These are phyloP conservation scores for Buathra laborator DNA, from an alignment of 2,888 invertebrate species.

Conservation along the genomic window DNA sequence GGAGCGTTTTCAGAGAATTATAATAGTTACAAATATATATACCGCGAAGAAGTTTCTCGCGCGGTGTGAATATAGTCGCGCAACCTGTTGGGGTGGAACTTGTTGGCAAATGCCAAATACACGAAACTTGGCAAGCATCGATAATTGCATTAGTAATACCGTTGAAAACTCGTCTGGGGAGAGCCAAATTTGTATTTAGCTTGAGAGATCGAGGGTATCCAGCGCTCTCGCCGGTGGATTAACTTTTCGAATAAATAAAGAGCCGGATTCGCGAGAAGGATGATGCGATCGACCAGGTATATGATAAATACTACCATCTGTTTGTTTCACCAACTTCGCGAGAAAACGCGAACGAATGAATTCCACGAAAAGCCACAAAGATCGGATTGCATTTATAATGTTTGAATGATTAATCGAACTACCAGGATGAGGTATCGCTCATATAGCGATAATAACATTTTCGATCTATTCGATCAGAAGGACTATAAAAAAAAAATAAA, in stretches of 20 bases:
- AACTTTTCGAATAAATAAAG: constrained; percentile 50
- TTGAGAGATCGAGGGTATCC: background rate
- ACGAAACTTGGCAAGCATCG: constrained; percentile 39
- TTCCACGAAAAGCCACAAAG: constrained; percentile 64
- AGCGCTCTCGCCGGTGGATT: background rate
- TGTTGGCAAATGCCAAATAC: constrained; percentile 8
- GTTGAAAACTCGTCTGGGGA: constrained; percentile 26
- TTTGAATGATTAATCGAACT: constrained; percentile 53
- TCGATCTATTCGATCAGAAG: background rate
- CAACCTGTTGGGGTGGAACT: constrained; percentile 21
- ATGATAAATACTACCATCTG: background rate
- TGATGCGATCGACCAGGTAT: constrained; percentile 64
- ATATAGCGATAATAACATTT: background rate
- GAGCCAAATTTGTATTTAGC: constrained; percentile 39
- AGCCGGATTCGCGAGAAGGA: constrained; percentile 63
- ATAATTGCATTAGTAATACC: background rate
- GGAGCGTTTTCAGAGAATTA: constrained; percentile 10
- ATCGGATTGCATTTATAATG: constrained; percentile 55
- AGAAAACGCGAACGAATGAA: constrained; percentile 43
- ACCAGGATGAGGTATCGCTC: background rate
- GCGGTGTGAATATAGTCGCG: background rate
- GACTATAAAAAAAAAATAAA: background rate
- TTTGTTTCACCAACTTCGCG: constrained; percentile 17
- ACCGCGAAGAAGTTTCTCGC: background rate
- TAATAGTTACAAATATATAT: constrained; percentile 5